Percentiles rank a stretch among this genome's conserved stretches.
Evolutionary conservation across 2,888 invertebrate genomes (phyloP).

Genomic region (Nomada fucata): DNA sequence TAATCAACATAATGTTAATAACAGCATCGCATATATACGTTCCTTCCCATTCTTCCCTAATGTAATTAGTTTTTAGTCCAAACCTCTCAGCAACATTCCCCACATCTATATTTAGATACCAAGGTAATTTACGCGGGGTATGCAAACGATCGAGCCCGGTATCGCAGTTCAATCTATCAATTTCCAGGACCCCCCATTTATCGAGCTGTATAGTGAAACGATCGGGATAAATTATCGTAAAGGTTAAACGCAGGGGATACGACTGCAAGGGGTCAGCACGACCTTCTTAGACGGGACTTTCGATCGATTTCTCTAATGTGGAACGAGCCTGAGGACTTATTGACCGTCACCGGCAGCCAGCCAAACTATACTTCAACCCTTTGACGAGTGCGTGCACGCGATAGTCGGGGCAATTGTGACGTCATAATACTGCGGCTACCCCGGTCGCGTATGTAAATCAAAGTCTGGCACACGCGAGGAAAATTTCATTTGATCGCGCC

Average conservation of each 20-base stretch:
- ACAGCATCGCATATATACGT: too few species aligned
- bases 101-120: slow-evolving; percentile 23
- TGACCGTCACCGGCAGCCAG: slow-evolving; percentile 77
- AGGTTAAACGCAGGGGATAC: slow-evolving; percentile 60
- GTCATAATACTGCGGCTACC: slow-evolving; percentile 79
- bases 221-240: slow-evolving; percentile 50
- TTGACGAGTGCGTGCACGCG: slow-evolving; percentile 83
- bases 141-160: slow-evolving; percentile 27
- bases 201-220: slow-evolving; percentile 20
- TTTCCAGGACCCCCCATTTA: slow-evolving; percentile 11
- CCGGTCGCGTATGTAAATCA: slow-evolving; percentile 81
- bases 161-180: slow-evolving; percentile 12
- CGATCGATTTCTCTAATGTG: slow-evolving; percentile 74
- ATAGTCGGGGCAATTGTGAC: slow-evolving; percentile 79
- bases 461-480: slow-evolving; percentile 80
- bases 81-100: background rate
- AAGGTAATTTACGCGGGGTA: background rate
- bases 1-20: too few species aligned
- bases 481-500: slow-evolving; percentile 79
- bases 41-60: too few species aligned
- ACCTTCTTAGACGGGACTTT: slow-evolving; percentile 68
- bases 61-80: background rate
- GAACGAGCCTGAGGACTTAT: slow-evolving; percentile 75
- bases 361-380: slow-evolving; percentile 76
- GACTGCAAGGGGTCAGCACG: slow-evolving; percentile 55